A percentile compares a stretch with the other conserved stretches of the same genome.
Conservation (phyloP, 2,888 invertebrate species). For the Hyposoter dolosus region DNA sequence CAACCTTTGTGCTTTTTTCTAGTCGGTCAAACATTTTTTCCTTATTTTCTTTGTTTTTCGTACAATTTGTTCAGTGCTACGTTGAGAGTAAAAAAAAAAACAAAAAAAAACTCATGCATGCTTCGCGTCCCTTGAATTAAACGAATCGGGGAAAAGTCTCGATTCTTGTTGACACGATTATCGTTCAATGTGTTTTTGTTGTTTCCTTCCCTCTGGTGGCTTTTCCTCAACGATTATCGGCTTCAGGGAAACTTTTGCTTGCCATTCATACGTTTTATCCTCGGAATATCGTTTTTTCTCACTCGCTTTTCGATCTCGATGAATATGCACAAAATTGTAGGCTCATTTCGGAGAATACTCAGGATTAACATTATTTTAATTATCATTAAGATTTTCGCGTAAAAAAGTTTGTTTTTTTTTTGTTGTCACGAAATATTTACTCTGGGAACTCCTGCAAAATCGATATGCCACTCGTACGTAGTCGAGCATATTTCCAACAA, state of each 20-base stretch:
- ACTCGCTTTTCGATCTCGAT: background rate
- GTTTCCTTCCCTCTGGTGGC: constrained; percentile 6
- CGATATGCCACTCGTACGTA: constrained; percentile 39
- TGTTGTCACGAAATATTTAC: constrained; percentile 18
- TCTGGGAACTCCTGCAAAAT: constrained; percentile 36
- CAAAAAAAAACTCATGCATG: constrained; percentile 41
- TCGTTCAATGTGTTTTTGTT: constrained; percentile 35
- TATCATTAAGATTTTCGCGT: background rate
- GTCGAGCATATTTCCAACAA: constrained; percentile 80
- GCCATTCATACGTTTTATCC: background rate
- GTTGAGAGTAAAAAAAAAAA: background rate
- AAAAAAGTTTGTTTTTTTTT: background rate
- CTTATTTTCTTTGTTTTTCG: constrained; percentile 2
- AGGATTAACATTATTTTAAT: background rate
- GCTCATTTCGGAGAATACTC: background rate
- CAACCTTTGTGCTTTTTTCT: constrained; percentile 55
- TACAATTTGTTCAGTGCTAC: constrained; percentile 6
- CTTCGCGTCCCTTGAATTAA: constrained; percentile 5
- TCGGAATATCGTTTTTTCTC: background rate
- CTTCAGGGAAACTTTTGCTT: background rate
- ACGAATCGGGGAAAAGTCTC: background rate
- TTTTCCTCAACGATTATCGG: background rate
- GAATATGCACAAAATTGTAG: background rate
- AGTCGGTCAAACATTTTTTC: constrained; percentile 51
- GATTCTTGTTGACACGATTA: constrained; percentile 29